These are phyloP conservation scores for Porites australiensis DNA, from an alignment of 64 coral and sea anemone genomes.

Conservation along the genomic window DNA sequence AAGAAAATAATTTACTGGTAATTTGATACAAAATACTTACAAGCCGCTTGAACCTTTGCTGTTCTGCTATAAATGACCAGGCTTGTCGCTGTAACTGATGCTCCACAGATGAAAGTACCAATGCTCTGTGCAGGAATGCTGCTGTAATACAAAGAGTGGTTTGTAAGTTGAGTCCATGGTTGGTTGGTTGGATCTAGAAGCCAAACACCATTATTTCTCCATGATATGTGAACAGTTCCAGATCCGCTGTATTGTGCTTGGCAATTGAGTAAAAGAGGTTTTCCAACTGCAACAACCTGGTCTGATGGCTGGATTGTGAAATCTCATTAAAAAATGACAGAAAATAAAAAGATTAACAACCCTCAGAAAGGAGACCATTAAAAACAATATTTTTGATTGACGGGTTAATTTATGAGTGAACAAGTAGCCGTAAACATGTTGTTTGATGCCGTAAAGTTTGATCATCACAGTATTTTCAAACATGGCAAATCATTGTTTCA, in stretches of 20 bases:
- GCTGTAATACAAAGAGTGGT: constrained; percentile 74
- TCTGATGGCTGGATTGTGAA: constrained; percentile 69
- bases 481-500: too few relatives aligned
- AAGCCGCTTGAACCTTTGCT: constrained; percentile 69
- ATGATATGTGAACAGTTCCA: constrained; percentile 37
- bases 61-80: constrained; percentile 42
- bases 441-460: too few relatives aligned
- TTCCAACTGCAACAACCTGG: constrained; percentile 57
- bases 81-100: not conserved
- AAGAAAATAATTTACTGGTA: too few relatives aligned
- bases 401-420: too few relatives aligned
- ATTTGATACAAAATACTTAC: constrained; percentile 39
- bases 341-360: not conserved
- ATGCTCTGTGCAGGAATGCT: constrained; percentile 39
- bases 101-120: constrained; percentile 72
- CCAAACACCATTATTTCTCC: constrained; percentile 54
- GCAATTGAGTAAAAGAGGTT: constrained; percentile 68
- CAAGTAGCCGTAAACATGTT: too few relatives aligned
- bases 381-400: too few relatives aligned
- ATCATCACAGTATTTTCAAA: too few relatives aligned
- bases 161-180: constrained; percentile 37
- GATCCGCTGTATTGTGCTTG: constrained; percentile 61
- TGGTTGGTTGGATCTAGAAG: constrained; percentile 40
- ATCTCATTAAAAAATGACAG: constrained; percentile 30
- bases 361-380: too few relatives aligned